Percentiles rank a stretch among this genome's conserved stretches.
These are phyloP conservation scores for Neogale vison DNA, from an alignment of 2,113 vertebrate species.

Conservation along the genomic window DNA sequence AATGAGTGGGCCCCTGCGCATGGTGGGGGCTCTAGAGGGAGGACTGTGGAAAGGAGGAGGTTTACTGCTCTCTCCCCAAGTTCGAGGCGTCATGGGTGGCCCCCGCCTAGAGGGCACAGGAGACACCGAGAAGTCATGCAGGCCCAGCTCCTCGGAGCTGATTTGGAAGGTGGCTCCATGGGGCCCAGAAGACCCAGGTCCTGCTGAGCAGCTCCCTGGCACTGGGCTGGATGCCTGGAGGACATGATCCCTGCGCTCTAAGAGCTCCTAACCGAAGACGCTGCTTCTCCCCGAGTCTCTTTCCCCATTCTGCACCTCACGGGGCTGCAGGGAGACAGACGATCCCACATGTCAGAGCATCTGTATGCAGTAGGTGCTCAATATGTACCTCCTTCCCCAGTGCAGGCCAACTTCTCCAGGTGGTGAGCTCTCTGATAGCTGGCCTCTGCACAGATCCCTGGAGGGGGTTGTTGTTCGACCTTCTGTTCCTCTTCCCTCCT, in stretches of 20 bases:
- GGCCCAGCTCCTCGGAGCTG: neutral
- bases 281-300: neutral
- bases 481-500: neutral
- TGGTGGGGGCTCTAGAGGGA: neutral
- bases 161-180: neutral
- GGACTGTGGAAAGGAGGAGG: too few species aligned
- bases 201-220: neutral
- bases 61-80: neutral
- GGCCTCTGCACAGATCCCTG: accelerated
- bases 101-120: neutral
- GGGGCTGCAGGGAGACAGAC: neutral
- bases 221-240: neutral
- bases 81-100: neutral
- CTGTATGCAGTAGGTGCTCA: neutral
- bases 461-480: too few species aligned
- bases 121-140: neutral
- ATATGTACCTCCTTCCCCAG: neutral
- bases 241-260: neutral
- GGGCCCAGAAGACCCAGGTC: neutral
- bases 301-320: neutral
- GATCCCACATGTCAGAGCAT: neutral
- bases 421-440: neutral
- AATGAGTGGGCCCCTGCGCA: neutral
- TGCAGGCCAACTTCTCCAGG: neutral
- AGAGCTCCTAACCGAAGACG: neutral